These are phyloP conservation scores for Cataglyphis hispanica DNA, from an alignment of 1,140 invertebrate genomes.

Conservation along the genomic window DNA sequence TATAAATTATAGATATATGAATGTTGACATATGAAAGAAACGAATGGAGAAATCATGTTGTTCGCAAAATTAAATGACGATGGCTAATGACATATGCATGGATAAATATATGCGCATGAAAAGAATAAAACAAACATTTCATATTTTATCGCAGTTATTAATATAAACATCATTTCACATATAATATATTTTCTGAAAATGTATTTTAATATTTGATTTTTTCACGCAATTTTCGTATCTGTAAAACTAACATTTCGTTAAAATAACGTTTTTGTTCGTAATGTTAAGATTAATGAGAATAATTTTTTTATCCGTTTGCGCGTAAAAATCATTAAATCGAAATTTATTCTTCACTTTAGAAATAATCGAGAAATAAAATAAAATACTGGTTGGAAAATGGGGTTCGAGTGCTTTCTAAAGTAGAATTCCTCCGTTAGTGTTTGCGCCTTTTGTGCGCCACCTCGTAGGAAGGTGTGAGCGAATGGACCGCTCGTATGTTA, in stretches of 20 bases:
- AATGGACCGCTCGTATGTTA: slow-evolving; percentile 14
- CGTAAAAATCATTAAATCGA: neutral
- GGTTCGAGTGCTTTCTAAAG: neutral
- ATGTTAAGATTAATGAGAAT: slow-evolving; percentile 8
- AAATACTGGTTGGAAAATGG: neutral
- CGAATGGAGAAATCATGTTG: neutral
- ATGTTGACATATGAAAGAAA: slow-evolving; percentile 13
- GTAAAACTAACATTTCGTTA: slow-evolving; percentile 1
- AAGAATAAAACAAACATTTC: neutral
- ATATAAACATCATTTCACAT: neutral
- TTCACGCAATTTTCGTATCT: neutral
- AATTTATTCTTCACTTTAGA: neutral
- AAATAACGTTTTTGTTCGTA: neutral
- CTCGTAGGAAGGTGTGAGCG: neutral
- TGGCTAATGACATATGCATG: neutral
- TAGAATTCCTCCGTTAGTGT: slow-evolving; percentile 5
- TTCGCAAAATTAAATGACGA: slow-evolving; percentile 16
- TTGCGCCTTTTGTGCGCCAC: neutral
- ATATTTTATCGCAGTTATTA: neutral
- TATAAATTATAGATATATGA: neutral
- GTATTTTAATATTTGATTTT: neutral
- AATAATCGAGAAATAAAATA: neutral
- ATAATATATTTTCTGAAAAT: neutral
- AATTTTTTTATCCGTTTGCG: neutral
- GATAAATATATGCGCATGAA: neutral